phyloP scores from a whole-genome alignment of 2,888 invertebrate species.

The Campoplex capitator region DNA sequence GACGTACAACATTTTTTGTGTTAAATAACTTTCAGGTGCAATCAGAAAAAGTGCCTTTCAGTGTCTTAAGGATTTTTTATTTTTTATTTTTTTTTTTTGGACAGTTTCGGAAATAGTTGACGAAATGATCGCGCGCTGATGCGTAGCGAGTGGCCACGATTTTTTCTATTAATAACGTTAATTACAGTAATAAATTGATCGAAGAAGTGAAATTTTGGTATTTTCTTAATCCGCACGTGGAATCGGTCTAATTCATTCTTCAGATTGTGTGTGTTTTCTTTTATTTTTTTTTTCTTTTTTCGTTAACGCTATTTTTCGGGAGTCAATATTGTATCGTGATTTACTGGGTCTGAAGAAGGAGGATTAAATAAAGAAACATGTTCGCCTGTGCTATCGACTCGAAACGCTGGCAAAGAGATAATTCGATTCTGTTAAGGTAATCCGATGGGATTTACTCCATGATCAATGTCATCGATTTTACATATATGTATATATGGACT shows the following conservation, averaged over 20 bases:
- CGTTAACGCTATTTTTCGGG: not conserved
- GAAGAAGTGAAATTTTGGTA: not conserved
- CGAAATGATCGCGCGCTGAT: not conserved
- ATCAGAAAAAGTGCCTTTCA: conserved; percentile 2
- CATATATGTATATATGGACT: not conserved
- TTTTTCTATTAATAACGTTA: not conserved
- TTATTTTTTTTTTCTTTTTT: not conserved
- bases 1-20: not conserved
- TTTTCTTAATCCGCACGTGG: not conserved
- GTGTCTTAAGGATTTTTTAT: not conserved
- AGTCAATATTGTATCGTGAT: not conserved
- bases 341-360: not conserved
- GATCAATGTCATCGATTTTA: not conserved
- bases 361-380: conserved; percentile 83
- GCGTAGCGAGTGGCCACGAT: not conserved
- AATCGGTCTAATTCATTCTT: not conserved
- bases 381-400: conserved; percentile 88
- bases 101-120: not conserved
- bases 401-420: conserved; percentile 86
- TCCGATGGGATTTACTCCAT: conserved; percentile 24
- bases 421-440: conserved; percentile 83
- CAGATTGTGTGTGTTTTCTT: not conserved
- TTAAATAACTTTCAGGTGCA: not conserved
- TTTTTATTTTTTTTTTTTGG: not conserved
- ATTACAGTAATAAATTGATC: not conserved